Conservation (phyloP, 2,797 vertebrate species). For the Crocidura indochinensis region DNA sequence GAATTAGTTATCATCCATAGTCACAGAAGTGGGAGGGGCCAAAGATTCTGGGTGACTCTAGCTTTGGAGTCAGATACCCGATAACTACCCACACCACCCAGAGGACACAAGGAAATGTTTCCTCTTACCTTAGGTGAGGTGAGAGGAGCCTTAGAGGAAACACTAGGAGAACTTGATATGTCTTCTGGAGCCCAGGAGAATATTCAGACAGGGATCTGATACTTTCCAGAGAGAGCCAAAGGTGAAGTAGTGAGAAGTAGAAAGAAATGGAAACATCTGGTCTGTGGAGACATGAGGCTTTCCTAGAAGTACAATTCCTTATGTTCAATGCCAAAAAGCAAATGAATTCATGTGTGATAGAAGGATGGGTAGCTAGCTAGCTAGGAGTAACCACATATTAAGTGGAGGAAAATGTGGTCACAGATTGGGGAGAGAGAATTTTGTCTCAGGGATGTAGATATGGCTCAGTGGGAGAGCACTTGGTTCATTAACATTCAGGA, state of each 20-base stretch:
- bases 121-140: not conserved
- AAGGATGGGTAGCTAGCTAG: not conserved
- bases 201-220: not conserved
- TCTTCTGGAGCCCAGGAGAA: not conserved
- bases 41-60: not conserved
- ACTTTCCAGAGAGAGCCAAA: conserved; percentile 46
- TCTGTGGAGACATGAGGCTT: not conserved
- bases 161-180: conserved; percentile 15
- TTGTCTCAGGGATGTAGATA: not conserved
- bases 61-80: conserved; percentile 38
- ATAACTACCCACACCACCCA: not conserved
- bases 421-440: conserved; percentile 12
- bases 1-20: conserved; percentile 16
- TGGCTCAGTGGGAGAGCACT: no score
- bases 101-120: not conserved
- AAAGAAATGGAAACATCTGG: not conserved
- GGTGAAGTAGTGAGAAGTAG: not conserved
- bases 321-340: conserved; percentile 40
- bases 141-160: conserved; percentile 37
- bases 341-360: conserved; percentile 5
- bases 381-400: not conserved
- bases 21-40: no score
- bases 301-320: conserved; percentile 18
- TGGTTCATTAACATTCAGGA: no score
- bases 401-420: conserved; percentile 4